Evolutionary conservation across 2,888 invertebrate species (phyloP), one percentile per base, ranked within the genome.

Genomic region (Ametastegia equiseti): DNA sequence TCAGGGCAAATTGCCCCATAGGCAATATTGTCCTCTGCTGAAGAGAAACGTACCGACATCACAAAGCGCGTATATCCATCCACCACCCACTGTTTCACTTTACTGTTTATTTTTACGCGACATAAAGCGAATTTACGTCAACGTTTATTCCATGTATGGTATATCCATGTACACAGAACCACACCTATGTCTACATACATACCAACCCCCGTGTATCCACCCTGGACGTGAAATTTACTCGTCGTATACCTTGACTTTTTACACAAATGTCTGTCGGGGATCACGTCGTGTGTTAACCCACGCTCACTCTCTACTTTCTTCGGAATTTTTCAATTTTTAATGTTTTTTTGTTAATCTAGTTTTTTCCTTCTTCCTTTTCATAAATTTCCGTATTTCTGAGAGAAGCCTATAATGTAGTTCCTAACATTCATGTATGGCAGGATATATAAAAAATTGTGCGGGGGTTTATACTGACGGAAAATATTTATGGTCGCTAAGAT

Each of bases 101-200:
- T 30, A n/a, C 45, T 71, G 71, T 71, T 71, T 71, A 71, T 71
- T 71, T 71, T 71, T 71, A 71, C n/a, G 47, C 27, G 47, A 71
- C 47, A 71, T 27, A 71, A 45, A 71, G 71, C n/a, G 30, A 45
- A 71, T 71, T 45, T 27, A 47, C 36, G 67, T 67, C 67, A 67
- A 19, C 67, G 15, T 67, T 67, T 67, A 39, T 39, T 36, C 67
- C 36, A 19, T 27, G 9, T 23, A 60, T 30, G 15, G 30, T 30
- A 30, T 6, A 54, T 54, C 5, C n/a, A 1, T 54, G 54, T 54
- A 15, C 54, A 15, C 54, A 19, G 19, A 67, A 67, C 60, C 60
- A 30, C 60, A 60, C 30, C 27, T 9, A 9, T 9, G 42, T 27
- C 27, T 30, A 30, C 30, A 27, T 30, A 60, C 30, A 15, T 60